These are phyloP conservation scores for Andrena bicolor DNA, from an alignment of 2,888 invertebrate species.

Conservation along the genomic window DNA sequence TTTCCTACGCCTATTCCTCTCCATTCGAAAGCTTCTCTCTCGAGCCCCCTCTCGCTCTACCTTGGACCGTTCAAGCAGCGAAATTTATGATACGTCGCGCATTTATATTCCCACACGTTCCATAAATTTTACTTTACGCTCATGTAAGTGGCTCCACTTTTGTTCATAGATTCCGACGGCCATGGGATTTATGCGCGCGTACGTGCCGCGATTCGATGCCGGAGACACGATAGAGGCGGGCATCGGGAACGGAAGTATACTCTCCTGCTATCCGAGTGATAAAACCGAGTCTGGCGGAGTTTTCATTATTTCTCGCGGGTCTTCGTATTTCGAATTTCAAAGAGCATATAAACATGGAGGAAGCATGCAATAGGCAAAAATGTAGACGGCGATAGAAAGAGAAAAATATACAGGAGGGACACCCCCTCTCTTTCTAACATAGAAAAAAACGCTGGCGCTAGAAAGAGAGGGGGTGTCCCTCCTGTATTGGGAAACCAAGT, in stretches of 20 bases:
- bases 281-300: constrained; percentile 19
- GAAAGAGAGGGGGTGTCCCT: too few species aligned
- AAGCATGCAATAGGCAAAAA: too few species aligned
- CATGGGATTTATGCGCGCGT: constrained; percentile 78
- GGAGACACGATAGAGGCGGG: constrained; percentile 49
- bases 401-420: too few species aligned
- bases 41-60: background rate
- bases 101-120: constrained; percentile 78
- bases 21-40: background rate
- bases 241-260: constrained; percentile 31
- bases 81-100: constrained; percentile 79
- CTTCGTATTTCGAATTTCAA: background rate
- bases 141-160: constrained; percentile 81
- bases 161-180: constrained; percentile 81
- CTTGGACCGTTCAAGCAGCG: constrained; percentile 38
- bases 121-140: constrained; percentile 80
- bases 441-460: too few species aligned
- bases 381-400: too few species aligned
- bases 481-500: too few species aligned
- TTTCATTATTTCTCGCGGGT: background rate
- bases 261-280: constrained; percentile 21
- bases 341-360: too few species aligned
- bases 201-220: constrained; percentile 61
- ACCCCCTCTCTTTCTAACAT: too few species aligned
- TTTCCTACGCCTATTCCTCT: background rate